These are phyloP conservation scores for Chymomyza procnemis DNA, from an alignment of 2,888 invertebrate genomes.

Conservation along the genomic window DNA sequence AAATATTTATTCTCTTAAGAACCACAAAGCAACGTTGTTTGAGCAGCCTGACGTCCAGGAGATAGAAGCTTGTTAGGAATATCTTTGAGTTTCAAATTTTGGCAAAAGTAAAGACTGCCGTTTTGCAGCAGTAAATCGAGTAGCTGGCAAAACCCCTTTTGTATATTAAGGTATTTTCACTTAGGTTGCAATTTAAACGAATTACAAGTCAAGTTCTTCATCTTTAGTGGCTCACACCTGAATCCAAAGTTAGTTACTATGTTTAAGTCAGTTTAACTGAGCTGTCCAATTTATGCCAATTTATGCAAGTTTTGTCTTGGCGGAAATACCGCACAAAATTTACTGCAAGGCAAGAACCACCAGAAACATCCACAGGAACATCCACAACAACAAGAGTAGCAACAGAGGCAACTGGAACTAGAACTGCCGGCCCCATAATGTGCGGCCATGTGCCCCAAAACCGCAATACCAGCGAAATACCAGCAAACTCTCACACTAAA, in stretches of 20 bases:
- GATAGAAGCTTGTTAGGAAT: too few species aligned
- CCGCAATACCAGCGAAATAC: constrained; percentile 25
- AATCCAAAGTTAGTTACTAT: background rate
- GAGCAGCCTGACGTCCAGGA: too few species aligned
- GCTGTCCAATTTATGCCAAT: constrained; percentile 60
- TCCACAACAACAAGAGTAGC: background rate
- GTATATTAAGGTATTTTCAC: background rate
- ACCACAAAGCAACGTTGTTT: too few species aligned
- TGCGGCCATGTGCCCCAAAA: background rate
- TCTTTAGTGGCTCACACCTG: background rate
- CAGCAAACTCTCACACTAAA: constrained; percentile 27
- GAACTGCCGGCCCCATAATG: background rate
- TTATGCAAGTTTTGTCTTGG: constrained; percentile 45
- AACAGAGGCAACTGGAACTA: background rate
- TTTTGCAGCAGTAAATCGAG: too few species aligned
- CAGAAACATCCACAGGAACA: background rate
- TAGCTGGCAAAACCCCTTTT: background rate
- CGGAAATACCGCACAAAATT: constrained; percentile 38
- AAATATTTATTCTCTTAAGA: too few species aligned
- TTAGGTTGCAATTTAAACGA: background rate
- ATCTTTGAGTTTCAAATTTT: too few species aligned
- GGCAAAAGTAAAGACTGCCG: too few species aligned
- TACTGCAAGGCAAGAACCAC: constrained; percentile 21
- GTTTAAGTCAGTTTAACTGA: background rate
- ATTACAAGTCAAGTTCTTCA: background rate